A percentile compares a stretch with the other conserved stretches of the same genome.
Conservation (phyloP, 2,888 invertebrate genomes). For the Eupelmus urozonus region DNA sequence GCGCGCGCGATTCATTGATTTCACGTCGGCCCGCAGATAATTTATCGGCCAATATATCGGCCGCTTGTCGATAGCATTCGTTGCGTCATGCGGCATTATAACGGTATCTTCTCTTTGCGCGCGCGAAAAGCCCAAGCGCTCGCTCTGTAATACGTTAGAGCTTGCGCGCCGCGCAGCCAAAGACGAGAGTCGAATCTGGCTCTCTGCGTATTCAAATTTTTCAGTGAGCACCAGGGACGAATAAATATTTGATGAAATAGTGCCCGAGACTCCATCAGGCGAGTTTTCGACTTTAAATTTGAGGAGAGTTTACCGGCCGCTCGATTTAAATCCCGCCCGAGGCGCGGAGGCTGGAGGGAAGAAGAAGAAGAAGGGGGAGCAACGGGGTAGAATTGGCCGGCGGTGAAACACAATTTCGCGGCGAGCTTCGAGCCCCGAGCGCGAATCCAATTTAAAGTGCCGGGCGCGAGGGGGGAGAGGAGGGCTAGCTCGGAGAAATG, state of each 20-base stretch:
- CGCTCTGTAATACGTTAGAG: no score
- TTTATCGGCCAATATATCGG: conserved; percentile 73
- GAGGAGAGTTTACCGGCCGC: conserved; percentile 64
- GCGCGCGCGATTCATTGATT: conserved; percentile 75
- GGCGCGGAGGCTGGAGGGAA: not conserved
- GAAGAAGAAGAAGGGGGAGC: conserved; percentile 17
- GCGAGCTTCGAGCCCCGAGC: conserved; percentile 66
- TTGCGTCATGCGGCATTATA: conserved; percentile 73
- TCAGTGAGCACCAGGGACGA: conserved; percentile 52
- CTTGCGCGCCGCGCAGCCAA: no score
- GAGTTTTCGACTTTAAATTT: conserved; percentile 73
- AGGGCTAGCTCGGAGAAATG: conserved; percentile 46
- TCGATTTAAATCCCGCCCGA: conserved; percentile 71
- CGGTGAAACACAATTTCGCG: conserved; percentile 73
- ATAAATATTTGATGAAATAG: conserved; percentile 71
- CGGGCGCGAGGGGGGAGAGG: conserved; percentile 61
- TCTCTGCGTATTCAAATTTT: conserved; percentile 38
- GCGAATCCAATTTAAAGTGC: conserved; percentile 71
- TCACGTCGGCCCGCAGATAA: conserved; percentile 70
- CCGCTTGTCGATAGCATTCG: conserved; percentile 75
- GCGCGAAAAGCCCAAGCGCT: not conserved
- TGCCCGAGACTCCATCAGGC: conserved; percentile 63
- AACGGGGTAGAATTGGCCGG: conserved; percentile 71
- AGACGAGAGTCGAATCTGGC: conserved; percentile 25
- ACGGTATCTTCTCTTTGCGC: conserved; percentile 70